Evolutionary conservation across 2,888 invertebrate genomes (phyloP).

Genomic region (Drosophila rubida): DNA sequence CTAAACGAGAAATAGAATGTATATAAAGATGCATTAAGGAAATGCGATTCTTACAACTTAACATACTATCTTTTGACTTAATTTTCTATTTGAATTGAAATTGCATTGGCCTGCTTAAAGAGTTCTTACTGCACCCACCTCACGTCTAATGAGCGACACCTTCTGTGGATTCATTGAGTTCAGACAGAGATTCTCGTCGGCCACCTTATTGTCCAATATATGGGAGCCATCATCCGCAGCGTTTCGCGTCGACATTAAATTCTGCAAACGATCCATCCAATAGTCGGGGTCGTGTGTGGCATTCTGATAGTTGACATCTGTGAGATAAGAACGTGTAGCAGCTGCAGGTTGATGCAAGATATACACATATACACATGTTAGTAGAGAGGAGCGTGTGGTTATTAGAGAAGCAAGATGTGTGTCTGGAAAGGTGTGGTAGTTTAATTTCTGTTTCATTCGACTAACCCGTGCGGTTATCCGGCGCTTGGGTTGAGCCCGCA

Average conservation of each 20-base stretch:
- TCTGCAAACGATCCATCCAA: conserved; percentile 84
- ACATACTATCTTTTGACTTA: background rate
- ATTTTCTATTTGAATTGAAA: background rate
- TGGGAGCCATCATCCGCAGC: conserved; percentile 72
- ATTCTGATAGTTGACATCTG: conserved; percentile 74
- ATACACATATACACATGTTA: conserved; percentile 42
- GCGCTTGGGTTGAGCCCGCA: conserved; percentile 40
- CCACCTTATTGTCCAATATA: conserved; percentile 84
- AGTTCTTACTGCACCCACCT: conserved; percentile 69
- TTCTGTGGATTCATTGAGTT: conserved; percentile 83
- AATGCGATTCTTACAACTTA: background rate
- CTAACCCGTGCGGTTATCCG: conserved; percentile 72
- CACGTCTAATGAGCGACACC: conserved; percentile 82
- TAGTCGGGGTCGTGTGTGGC: conserved; percentile 82
- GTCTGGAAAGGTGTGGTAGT: conserved; percentile 1
- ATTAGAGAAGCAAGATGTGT: conserved; percentile 23
- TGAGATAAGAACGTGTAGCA: conserved; percentile 78
- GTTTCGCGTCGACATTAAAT: conserved; percentile 76
- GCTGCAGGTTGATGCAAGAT: conserved; percentile 55
- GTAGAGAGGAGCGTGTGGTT: conserved; percentile 52
- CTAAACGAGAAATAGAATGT: conserved; percentile 51
- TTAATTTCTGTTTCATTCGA: background rate
- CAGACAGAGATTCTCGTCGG: conserved; percentile 84
- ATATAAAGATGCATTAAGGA: background rate
- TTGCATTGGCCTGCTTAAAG: background rate